Evolutionary conservation across 2,888 invertebrate genomes (phyloP).

Genomic region (Drosophila falleni): DNA sequence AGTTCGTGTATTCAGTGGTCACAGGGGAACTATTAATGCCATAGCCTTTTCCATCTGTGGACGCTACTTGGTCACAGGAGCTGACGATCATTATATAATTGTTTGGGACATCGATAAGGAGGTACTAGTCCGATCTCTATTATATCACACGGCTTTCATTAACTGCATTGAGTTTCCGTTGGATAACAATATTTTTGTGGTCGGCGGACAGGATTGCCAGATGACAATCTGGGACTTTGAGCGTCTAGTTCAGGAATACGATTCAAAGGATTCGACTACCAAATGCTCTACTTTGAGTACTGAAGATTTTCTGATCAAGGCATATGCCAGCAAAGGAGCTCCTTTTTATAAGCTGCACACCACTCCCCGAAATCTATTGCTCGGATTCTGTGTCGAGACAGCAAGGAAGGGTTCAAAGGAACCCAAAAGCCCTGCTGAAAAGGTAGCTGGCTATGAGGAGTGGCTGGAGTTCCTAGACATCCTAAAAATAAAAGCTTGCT

Average conservation of each 20-base stretch:
- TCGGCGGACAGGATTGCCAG: slow-evolving; percentile 49
- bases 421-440: rapidly evolving
- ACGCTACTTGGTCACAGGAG: slow-evolving; percentile 55
- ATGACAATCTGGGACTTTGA: slow-evolving; percentile 63
- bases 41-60: slow-evolving; percentile 61
- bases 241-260: slow-evolving; percentile 22
- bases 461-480: slow-evolving; percentile 44
- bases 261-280: not conserved
- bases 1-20: slow-evolving; percentile 61
- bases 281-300: not conserved
- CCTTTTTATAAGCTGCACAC: slow-evolving; percentile 45
- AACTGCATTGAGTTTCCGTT: slow-evolving; percentile 42
- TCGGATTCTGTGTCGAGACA: slow-evolving; percentile 42
- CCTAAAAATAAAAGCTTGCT: slow-evolving; percentile 34
- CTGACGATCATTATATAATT: slow-evolving; percentile 47
- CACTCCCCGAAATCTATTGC: slow-evolving; percentile 48
- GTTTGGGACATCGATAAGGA: slow-evolving; percentile 57
- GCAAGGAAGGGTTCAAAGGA: not conserved
- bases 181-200: slow-evolving; percentile 57
- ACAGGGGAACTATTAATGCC: slow-evolving; percentile 28
- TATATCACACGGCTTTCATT: slow-evolving; percentile 40
- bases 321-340: slow-evolving; percentile 29
- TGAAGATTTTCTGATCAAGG: slow-evolving; percentile 29
- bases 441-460: not conserved
- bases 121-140: slow-evolving; percentile 31